Evolutionary conservation across 2,888 invertebrate genomes (phyloP).

Genomic region (Actias luna): DNA sequence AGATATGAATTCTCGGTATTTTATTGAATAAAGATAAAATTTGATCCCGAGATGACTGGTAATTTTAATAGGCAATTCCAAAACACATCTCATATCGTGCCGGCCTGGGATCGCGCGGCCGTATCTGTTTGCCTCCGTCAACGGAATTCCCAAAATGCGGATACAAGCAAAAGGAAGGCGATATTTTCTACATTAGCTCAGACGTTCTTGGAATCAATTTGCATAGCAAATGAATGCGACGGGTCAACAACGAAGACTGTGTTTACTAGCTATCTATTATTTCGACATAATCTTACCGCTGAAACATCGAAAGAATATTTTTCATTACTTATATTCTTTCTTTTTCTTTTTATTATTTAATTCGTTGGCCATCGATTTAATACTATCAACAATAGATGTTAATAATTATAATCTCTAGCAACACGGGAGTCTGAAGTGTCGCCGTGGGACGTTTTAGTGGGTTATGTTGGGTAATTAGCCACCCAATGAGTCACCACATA

Average conservation of each 20-base stretch:
- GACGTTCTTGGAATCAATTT: slow-evolving; percentile 71
- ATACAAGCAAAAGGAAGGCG: slow-evolving; percentile 53
- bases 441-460: no score
- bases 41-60: background rate
- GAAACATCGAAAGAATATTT: background rate
- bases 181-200: slow-evolving; percentile 39
- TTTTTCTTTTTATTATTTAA: no score
- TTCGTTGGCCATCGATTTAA: no score
- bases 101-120: background rate
- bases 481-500: no score
- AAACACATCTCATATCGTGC: background rate
- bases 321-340: background rate
- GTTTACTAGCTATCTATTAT: background rate
- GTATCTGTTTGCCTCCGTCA: slow-evolving; percentile 15
- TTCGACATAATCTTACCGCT: background rate
- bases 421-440: no score
- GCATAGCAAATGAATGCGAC: slow-evolving; percentile 51
- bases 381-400: no score
- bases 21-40: no score
- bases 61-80: background rate
- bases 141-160: slow-evolving; percentile 61
- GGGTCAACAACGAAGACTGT: background rate
- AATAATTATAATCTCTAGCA: no score
- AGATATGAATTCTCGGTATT: no score
- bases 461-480: no score